Conservation (phyloP, 2,797 vertebrate species). For the Nothura maculosa region DNA sequence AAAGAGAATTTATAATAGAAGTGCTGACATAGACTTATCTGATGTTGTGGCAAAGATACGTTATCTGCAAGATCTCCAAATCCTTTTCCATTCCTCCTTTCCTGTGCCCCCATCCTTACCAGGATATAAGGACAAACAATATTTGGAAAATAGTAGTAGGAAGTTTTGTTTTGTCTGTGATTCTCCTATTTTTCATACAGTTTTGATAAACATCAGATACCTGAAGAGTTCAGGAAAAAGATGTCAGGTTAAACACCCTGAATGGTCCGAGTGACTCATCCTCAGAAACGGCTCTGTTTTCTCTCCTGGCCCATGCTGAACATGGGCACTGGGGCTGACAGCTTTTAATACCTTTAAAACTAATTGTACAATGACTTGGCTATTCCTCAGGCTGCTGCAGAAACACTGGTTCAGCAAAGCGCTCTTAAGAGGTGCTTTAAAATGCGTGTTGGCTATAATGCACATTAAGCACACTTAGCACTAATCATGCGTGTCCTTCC, state of each 20-base stretch:
- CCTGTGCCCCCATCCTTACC: not conserved
- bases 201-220: not conserved
- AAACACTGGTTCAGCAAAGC: constrained; percentile 55
- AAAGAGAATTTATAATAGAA: constrained; percentile 59
- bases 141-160: not conserved
- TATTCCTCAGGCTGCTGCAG: constrained; percentile 46
- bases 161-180: not conserved
- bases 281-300: fast-evolving
- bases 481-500: constrained; percentile 17
- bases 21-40: not conserved
- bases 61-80: no score
- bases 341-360: not conserved
- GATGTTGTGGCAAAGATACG: not conserved
- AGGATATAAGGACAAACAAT: not conserved
- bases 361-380: constrained; percentile 8
- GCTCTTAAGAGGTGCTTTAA: constrained; percentile 10
- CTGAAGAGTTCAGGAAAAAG: not conserved
- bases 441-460: not conserved
- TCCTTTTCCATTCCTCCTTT: not conserved
- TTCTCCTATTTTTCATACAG: not conserved
- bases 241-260: not conserved
- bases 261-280: fast-evolving
- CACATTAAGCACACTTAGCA: constrained; percentile 33
- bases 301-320: not conserved
- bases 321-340: not conserved